Evolutionary conservation across 2,113 vertebrate species (phyloP).

Genomic region (Myxocyprinus asiaticus): DNA sequence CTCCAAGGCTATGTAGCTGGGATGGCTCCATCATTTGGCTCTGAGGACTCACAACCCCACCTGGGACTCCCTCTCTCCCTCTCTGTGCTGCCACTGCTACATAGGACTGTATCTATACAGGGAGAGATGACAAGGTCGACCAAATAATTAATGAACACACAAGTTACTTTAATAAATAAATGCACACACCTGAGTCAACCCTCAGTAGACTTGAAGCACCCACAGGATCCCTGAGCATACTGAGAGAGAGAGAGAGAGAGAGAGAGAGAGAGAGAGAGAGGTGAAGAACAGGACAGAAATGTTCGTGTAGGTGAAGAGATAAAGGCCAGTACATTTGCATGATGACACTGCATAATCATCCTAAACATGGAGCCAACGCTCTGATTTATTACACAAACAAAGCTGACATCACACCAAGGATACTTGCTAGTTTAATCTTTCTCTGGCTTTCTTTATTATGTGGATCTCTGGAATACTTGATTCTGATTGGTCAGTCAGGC

Average conservation of each 20-base stretch:
- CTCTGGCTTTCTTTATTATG: not conserved
- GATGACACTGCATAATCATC: conserved; percentile 61
- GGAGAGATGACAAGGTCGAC: conserved; percentile 39
- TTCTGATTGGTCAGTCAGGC: not conserved
- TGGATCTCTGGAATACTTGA: not conserved
- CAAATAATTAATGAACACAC: conserved; percentile 27
- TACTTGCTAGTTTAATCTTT: conserved; percentile 6
- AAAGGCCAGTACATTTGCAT: conserved; percentile 47
- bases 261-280: not conserved
- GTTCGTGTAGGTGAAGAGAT: conserved; percentile 47
- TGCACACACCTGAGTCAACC: conserved; percentile 52
- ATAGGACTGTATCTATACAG: conserved; percentile 44
- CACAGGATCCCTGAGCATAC: conserved; percentile 15
- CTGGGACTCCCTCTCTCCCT: conserved; percentile 18
- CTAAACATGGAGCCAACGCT: conserved; percentile 43
- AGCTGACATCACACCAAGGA: conserved; percentile 43
- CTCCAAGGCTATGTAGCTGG: conserved; percentile 56
- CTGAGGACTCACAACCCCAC: conserved; percentile 47
- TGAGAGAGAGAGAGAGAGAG: not conserved
- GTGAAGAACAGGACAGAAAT: conserved; percentile 2
- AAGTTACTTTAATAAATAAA: conserved; percentile 65
- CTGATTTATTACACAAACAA: conserved; percentile 60
- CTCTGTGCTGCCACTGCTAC: conserved; percentile 41
- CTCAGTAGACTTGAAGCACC: conserved; percentile 29
- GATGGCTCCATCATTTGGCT: conserved; percentile 48